phyloP scores from a whole-genome alignment of 2,113 vertebrate species.

The Aphelocoma coerulescens region DNA sequence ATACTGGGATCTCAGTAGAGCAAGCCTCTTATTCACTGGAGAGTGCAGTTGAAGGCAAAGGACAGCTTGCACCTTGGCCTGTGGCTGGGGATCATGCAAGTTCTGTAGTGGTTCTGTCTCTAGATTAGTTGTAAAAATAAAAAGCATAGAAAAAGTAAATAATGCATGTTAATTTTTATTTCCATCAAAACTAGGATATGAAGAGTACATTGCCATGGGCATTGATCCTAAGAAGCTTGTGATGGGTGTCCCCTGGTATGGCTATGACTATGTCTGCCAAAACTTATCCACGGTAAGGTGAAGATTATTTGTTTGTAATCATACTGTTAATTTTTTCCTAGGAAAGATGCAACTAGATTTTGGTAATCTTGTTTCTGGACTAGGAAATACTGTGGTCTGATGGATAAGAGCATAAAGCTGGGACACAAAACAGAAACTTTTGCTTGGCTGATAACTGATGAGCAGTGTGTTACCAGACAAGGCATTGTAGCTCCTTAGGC shows the following conservation, averaged over 20 bases:
- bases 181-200: conserved; percentile 77
- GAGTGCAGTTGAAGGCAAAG: neutral
- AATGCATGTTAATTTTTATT: neutral
- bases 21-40: neutral
- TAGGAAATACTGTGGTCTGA: neutral
- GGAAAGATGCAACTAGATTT: neutral
- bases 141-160: neutral
- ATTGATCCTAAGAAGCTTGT: conserved; percentile 87
- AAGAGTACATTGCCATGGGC: conserved; percentile 80
- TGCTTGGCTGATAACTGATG: neutral
- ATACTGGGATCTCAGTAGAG: neutral
- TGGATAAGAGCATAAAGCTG: neutral
- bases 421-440: neutral
- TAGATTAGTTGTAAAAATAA: neutral
- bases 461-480: neutral
- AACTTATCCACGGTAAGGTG: conserved; percentile 79
- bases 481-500: neutral
- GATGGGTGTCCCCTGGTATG: conserved; percentile 98
- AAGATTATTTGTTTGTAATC: neutral
- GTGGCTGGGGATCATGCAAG: neutral
- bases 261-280: conserved; percentile 91
- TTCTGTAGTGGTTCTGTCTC: neutral
- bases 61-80: neutral
- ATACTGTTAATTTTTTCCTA: neutral
- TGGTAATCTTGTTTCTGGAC: neutral